phyloP scores from a whole-genome alignment of 2,888 invertebrate species.

The Torymus tubicola region DNA sequence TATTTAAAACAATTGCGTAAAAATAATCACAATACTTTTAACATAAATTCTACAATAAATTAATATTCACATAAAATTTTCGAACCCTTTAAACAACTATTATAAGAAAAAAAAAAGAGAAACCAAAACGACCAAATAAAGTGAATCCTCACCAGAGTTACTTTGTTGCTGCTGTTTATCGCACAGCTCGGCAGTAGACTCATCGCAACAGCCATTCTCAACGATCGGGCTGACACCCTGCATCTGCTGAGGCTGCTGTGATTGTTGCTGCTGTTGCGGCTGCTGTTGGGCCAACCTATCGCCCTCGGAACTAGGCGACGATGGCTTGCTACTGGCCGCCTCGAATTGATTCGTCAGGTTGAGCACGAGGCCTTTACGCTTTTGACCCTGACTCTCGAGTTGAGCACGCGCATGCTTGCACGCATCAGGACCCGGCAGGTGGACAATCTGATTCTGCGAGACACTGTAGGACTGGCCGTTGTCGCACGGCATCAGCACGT shows the following conservation, averaged over 20 bases:
- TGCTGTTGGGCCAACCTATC: constrained; percentile 40
- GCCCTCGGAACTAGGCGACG: constrained; percentile 70
- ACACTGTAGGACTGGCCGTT: constrained; percentile 92
- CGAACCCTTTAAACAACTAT: no score
- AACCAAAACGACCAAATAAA: neutral
- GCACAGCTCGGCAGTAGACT: constrained; percentile 20
- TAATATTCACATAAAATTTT: no score
- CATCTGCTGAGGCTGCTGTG: constrained; percentile 32
- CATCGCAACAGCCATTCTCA: constrained; percentile 58
- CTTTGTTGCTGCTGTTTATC: constrained; percentile 29
- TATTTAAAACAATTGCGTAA: no score
- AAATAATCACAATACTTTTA: no score
- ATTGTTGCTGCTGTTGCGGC: constrained; percentile 1
- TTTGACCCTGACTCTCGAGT: constrained; percentile 80
- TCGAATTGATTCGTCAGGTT: constrained; percentile 80
- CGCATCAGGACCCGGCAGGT: constrained; percentile 80
- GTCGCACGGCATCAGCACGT: constrained; percentile 90
- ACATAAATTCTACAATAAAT: no score
- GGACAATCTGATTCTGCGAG: constrained; percentile 92
- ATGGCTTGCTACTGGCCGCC: constrained; percentile 75
- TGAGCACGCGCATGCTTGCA: constrained; percentile 69
- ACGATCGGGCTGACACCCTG: constrained; percentile 40
- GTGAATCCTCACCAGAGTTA: constrained; percentile 11
- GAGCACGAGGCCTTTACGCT: constrained; percentile 78
- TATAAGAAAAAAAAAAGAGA: no score